Evolutionary conservation across 2,113 vertebrate species (phyloP).

Genomic region (Copsychus sechellarum): DNA sequence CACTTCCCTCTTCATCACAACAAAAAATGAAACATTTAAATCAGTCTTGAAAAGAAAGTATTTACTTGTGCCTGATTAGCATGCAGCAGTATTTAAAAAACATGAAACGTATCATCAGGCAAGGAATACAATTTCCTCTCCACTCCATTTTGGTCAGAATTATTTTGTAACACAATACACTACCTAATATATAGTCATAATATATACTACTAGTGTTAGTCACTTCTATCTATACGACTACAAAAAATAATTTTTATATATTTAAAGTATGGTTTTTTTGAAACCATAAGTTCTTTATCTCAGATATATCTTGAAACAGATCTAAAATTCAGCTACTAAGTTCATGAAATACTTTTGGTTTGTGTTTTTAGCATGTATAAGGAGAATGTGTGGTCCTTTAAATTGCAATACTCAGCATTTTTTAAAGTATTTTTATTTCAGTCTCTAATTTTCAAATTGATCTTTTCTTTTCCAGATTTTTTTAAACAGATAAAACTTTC

Average conservation of each 20-base stretch:
- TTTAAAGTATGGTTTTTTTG: neutral
- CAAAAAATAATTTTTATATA: neutral
- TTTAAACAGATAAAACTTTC: neutral
- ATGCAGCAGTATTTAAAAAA: neutral
- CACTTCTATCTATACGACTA: neutral
- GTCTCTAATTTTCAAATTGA: neutral
- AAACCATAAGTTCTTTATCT: neutral
- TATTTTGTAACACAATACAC: neutral
- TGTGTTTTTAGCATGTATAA: neutral
- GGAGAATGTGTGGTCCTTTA: neutral
- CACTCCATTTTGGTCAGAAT: neutral
- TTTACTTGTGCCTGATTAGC: neutral
- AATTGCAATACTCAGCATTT: neutral
- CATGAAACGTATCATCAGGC: neutral
- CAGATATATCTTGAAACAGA: neutral
- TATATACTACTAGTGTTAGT: neutral
- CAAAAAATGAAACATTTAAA: neutral
- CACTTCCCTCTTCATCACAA: neutral
- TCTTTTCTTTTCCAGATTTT: neutral
- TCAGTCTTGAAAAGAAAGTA: neutral
- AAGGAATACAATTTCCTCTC: neutral
- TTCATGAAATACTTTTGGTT: neutral
- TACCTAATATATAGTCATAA: neutral
- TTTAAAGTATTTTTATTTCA: neutral
- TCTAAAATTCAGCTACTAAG: neutral